phyloP scores from a whole-genome alignment of 2,888 invertebrate species.

The Diploptera punctata region DNA sequence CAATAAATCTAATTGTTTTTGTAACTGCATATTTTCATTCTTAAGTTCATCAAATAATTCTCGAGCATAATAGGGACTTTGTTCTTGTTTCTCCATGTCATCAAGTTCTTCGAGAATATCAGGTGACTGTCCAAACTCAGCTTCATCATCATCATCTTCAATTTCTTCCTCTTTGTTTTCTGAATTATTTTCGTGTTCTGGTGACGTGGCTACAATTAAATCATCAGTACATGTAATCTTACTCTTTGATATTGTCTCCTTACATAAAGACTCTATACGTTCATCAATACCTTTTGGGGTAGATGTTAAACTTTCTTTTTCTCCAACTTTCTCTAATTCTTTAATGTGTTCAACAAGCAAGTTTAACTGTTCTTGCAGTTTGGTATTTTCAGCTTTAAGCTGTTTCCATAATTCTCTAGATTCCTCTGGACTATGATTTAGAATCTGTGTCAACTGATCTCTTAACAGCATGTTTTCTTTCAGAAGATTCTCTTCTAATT shows the following conservation, averaged over 20 bases:
- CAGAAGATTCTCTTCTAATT: background rate
- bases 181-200: no score
- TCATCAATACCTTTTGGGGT: no score
- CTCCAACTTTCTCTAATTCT: background rate
- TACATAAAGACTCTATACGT: no score
- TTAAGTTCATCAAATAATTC: slow-evolving; percentile 20
- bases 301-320: no score
- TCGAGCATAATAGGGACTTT: background rate
- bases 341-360: background rate
- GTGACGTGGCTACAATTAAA: no score
- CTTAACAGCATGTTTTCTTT: background rate
- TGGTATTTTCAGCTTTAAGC: slow-evolving; percentile 28
- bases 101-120: no score
- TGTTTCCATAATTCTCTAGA: background rate
- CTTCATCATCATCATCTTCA: background rate
- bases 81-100: no score
- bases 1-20: background rate
- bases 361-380: slow-evolving; percentile 24
- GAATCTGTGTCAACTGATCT: background rate
- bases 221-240: no score
- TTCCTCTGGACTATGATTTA: background rate
- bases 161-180: slow-evolving; percentile 12
- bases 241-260: no score
- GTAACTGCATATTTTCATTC: slow-evolving; percentile 8
- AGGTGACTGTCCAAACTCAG: background rate